Evolutionary conservation across 2,113 vertebrate species (phyloP), one percentile per base, ranked within the genome.

Genomic region (Ptilonorhynchus violaceus): DNA sequence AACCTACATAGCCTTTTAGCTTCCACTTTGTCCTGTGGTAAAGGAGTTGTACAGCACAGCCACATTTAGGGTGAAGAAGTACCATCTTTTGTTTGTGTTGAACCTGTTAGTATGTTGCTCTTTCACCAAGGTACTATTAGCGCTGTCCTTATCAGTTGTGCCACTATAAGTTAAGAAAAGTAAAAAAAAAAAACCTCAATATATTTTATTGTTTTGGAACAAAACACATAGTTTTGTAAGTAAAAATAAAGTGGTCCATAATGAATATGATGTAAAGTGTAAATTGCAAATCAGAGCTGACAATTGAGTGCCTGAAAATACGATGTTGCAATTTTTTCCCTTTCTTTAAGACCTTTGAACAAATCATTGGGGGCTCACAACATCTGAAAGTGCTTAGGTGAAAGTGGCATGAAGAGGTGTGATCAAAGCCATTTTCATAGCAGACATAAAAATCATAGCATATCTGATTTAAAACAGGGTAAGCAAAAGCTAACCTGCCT

Each of bases 341-440:
- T 92, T 93, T 90, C 93, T 91, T 89, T 82, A 89, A 93, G 94
- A 88, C 72, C 85, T 97, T 97, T 96, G 96, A 97, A 89, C 42
- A 96, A 93, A 79, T 91, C 95, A 84, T 68, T 79, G 41, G 92
- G 92, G 96, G 82, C 83, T 93, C 84, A 53, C 92, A 95, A 93
- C 94, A 95, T 95, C 96, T 95, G 93, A 94, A 95, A 96, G 76
- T 52, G 91, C 87, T 94, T 90, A 96, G 96, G 94, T 95, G 93
- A 93, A 96, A 94, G 86, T 88, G 88, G 88, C 93, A 69, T 42
- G 92, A 93, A 93, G 96, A 97, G 92, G 76, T 89, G 79, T 96
- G 95, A 97, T 96, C 93, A 97, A 97, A 97, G 96, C 56, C 93
- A 66, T 92, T 93, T 96, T 89, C 95, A 56, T 42, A 93, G 92